Conservation (phyloP, 2,113 vertebrate genomes). For the Paraplagusia blochii region DNA sequence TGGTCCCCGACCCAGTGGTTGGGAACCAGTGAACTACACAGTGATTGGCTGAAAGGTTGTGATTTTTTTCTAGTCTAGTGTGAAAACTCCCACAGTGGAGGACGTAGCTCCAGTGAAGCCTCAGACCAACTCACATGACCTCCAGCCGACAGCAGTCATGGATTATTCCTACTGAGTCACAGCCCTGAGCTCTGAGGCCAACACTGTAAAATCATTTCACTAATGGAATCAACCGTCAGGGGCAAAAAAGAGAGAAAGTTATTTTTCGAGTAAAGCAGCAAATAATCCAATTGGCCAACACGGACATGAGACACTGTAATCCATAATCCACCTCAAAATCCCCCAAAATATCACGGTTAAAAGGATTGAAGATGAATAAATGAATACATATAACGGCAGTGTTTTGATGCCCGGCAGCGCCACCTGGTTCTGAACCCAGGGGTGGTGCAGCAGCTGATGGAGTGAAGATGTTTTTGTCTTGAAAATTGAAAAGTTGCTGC, state of each 20-base stretch:
- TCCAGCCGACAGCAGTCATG: conserved; percentile 45
- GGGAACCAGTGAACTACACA: no score
- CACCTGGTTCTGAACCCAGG: conserved; percentile 53
- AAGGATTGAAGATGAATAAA: conserved; percentile 51
- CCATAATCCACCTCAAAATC: conserved; percentile 65
- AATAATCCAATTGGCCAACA: conserved; percentile 72
- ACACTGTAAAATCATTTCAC: conserved; percentile 55
- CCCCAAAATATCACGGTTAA: conserved; percentile 62
- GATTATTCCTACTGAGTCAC: conserved; percentile 49
- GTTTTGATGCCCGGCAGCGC: no score
- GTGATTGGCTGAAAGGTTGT: conserved; percentile 15
- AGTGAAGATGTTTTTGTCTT: no score
- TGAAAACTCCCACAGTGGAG: conserved; percentile 47
- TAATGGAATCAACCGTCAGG: conserved; percentile 60
- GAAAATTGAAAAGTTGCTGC: no score
- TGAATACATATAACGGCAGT: no score
- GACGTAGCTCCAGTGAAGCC: conserved; percentile 39
- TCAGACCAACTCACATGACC: conserved; percentile 34
- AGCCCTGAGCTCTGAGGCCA: conserved; percentile 34
- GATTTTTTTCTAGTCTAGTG: conserved; percentile 25
- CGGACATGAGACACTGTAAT: conserved; percentile 66
- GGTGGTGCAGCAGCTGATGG: conserved; percentile 49
- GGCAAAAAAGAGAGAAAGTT: conserved; percentile 46
- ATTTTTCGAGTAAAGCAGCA: conserved; percentile 54
- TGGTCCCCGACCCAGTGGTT: no score